Conservation (phyloP, 2,113 vertebrate genomes). For the Empidonax traillii region DNA sequence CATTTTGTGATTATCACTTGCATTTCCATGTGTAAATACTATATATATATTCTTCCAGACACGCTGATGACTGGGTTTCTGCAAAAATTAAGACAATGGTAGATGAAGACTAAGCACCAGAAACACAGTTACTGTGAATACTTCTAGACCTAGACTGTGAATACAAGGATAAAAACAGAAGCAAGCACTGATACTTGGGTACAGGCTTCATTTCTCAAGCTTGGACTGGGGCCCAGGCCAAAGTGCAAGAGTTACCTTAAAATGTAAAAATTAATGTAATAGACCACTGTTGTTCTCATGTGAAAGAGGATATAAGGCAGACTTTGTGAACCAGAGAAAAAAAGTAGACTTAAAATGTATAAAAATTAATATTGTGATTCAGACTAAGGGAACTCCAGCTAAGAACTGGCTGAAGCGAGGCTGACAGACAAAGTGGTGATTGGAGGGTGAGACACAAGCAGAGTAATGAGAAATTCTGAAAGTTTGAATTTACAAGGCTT, state of each 20-base stretch:
- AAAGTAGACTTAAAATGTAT: not conserved
- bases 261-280: not conserved
- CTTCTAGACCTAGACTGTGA: not conserved
- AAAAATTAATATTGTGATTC: not conserved
- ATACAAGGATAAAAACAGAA: not conserved
- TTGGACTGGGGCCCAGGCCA: not conserved
- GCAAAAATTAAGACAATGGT: not conserved
- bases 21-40: not conserved
- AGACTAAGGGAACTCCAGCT: not conserved
- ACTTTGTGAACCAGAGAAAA: not conserved
- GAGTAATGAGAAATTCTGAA: not conserved
- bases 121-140: not conserved
- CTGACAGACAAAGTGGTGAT: not conserved
- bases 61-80: not conserved
- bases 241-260: slow-evolving; percentile 1
- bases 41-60: not conserved
- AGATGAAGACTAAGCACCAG: not conserved
- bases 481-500: not conserved
- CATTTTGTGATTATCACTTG: not conserved
- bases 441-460: not conserved
- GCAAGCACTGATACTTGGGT: not conserved
- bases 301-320: slow-evolving; percentile 2
- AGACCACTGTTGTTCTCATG: not conserved
- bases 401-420: not conserved
- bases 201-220: not conserved